Evolutionary conservation across 1,140 invertebrate genomes (phyloP).

Genomic region (Neodiprion pinetum): DNA sequence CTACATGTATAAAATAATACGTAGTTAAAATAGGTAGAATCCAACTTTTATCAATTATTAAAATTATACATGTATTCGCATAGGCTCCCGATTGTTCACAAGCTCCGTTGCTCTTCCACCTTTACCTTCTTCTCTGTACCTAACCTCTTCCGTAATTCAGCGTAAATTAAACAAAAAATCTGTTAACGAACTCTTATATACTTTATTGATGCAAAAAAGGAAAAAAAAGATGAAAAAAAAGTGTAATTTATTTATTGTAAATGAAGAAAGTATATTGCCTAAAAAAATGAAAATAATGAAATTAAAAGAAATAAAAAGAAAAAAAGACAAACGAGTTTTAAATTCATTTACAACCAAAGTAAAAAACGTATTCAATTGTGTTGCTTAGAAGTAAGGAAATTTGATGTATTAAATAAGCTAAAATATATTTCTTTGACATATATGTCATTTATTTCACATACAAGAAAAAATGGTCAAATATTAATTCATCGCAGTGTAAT

Average conservation of each 20-base stretch:
- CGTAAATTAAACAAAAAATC: not conserved
- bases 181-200: too few species aligned
- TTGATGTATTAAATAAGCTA: too few species aligned
- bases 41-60: constrained; percentile 35
- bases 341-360: too few species aligned
- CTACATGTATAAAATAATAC: not conserved
- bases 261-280: constrained; percentile 56
- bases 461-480: too few species aligned
- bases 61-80: constrained; percentile 6
- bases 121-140: not conserved
- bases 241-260: constrained; percentile 63
- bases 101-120: not conserved
- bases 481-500: too few species aligned
- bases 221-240: constrained; percentile 44
- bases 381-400: too few species aligned
- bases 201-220: not conserved
- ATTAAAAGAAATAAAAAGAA: not conserved
- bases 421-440: too few species aligned
- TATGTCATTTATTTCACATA: too few species aligned
- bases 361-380: too few species aligned
- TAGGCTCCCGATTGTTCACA: not conserved
- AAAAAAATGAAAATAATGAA: constrained; percentile 27
- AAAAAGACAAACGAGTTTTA: too few species aligned
- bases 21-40: constrained; percentile 16
- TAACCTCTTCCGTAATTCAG: not conserved